These are phyloP conservation scores for Mormoops blainvillei DNA, from an alignment of 2,113 vertebrate genomes.

Conservation along the genomic window DNA sequence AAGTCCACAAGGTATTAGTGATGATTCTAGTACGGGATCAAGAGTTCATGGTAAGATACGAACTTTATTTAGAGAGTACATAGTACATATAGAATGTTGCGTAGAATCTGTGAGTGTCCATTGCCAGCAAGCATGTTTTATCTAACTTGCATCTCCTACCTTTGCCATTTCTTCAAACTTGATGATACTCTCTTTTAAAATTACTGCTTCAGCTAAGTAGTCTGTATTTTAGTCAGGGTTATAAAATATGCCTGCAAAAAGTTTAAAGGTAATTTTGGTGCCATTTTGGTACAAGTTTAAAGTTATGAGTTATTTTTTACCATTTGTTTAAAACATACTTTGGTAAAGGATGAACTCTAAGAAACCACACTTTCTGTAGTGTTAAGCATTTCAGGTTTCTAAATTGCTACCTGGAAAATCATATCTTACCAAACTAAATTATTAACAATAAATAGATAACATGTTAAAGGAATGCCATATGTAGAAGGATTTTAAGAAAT, in stretches of 20 bases:
- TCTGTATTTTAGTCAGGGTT: constrained; percentile 51
- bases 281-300: constrained; percentile 8
- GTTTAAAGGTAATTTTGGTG: constrained; percentile 51
- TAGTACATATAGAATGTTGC: constrained; percentile 50
- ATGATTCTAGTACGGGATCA: constrained; percentile 87
- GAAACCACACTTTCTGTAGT: constrained; percentile 10
- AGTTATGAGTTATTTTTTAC: constrained; percentile 26
- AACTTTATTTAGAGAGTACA: constrained; percentile 52
- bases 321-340: constrained; percentile 12
- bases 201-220: constrained; percentile 46
- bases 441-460: constrained; percentile 39
- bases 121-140: constrained; percentile 75
- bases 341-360: constrained; percentile 3
- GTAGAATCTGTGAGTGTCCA: constrained; percentile 52
- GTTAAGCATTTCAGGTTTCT: background rate
- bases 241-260: constrained; percentile 75
- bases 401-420: constrained; percentile 40
- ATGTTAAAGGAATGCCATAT: background rate
- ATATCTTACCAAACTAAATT: constrained; percentile 10
- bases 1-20: constrained; percentile 84
- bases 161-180: constrained; percentile 63
- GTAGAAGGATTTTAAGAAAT: constrained; percentile 29
- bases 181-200: constrained; percentile 23
- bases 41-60: constrained; percentile 90
- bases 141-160: constrained; percentile 57